Conservation (phyloP, 2,113 vertebrate genomes). For the Ophiodon elongatus region DNA sequence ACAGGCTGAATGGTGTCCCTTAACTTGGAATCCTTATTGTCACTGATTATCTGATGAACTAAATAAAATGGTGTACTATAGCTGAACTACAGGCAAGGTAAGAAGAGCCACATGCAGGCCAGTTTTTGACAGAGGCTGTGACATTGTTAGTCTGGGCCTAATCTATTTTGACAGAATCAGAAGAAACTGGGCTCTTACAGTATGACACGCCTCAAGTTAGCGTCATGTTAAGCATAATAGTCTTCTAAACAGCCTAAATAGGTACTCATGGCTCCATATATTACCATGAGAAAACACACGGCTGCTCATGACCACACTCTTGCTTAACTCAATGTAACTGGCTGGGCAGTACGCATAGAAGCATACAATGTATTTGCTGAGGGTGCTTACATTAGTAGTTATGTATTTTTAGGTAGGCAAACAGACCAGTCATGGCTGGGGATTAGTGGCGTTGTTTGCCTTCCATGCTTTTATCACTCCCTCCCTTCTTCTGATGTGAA, state of each 20-base stretch:
- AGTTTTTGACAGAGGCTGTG: conserved; percentile 10
- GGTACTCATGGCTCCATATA: conserved; percentile 12
- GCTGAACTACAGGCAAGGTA: not conserved
- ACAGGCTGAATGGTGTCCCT: conserved; percentile 15
- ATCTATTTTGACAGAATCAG: conserved; percentile 28
- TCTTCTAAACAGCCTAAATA: conserved; percentile 25
- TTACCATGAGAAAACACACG: not conserved
- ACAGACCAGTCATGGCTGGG: not conserved
- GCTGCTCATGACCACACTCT: not conserved
- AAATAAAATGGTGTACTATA: conserved; percentile 2
- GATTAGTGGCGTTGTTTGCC: conserved; percentile 24
- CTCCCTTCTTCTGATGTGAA: conserved; percentile 14
- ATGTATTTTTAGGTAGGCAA: conserved; percentile 13
- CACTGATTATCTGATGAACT: conserved; percentile 25
- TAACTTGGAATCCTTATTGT: not conserved
- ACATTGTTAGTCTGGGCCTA: conserved; percentile 4
- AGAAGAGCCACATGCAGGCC: not conserved
- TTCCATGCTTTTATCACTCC: conserved; percentile 5
- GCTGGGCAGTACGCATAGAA: not conserved
- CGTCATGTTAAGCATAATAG: conserved; percentile 9
- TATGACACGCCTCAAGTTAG: conserved; percentile 9
- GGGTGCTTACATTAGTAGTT: not conserved
- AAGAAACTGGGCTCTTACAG: conserved; percentile 12
- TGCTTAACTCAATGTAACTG: conserved; percentile 13
- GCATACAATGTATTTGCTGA: not conserved